Evolutionary conservation across 2,888 invertebrate species (phyloP), one percentile per base, ranked within the genome.

Genomic region (Punctoribates punctum): DNA sequence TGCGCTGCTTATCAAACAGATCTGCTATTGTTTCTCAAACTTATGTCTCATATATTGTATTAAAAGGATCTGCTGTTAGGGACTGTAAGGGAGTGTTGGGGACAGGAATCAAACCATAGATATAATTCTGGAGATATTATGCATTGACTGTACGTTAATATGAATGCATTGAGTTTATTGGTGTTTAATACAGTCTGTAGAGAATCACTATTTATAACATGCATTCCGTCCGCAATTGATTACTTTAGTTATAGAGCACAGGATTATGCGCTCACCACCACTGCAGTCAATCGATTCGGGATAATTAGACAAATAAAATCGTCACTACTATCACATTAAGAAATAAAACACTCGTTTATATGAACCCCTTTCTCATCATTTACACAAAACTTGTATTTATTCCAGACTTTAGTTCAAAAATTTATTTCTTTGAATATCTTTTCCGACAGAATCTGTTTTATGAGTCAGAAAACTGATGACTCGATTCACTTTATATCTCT

Each of bases 261-360:
- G 62, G 62, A 62, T 62, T 62, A 62, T 62, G 62, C 62, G 62
- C 62, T 62, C 25, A 62, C 62, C 27, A 62, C 62, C 62, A 62
- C 62, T 62, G 62, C 27, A 62, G 62, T 62, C 62, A 62, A 62
- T 62, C 62, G 62, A 62, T 62, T 62, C 34, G 17, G 29, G 62
- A 62, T 62, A 62, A 62, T 62, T 62, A 62, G 62, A 62, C 62
- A 29, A 62, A 62, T 62, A 27, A 62, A 62, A 62, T 62, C 62
- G 29, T 29, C 27, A 62, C 62, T 62, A 29, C 62, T 57, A 57
- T 57, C 57, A 57, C 57, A 57, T 57, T 57, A 57, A 57, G 57
- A 57, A 57, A 57, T 57, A 57, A 57, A 57, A 13, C 57, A 57
- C 57, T 57, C 57, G 57, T 57, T 23, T 57, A 57, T 57, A 57